Evolutionary conservation across 2,113 vertebrate species (phyloP), one percentile per base, ranked within the genome.

Genomic region (Nettapus auritus): DNA sequence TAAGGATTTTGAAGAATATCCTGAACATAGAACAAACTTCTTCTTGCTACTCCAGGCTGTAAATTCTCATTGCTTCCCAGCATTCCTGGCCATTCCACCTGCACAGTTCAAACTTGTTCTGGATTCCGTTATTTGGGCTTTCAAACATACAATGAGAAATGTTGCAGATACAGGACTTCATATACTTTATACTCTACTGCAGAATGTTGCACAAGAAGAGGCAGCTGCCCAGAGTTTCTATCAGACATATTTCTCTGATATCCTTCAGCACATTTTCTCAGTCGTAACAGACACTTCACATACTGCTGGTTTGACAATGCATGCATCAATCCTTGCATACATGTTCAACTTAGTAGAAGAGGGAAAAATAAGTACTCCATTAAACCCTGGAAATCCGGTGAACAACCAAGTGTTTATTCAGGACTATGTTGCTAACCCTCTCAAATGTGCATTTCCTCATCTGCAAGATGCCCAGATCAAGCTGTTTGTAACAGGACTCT

Each of bases 111-210:
- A 99, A 89, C 98, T 99, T 95, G 99, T 99, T 97, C 98, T 99
- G 97, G 99, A 99, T 98, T 99, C 99, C 88, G 99, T 99, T 97
- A 99, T 99, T 98, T 99, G 99, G 99, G 99, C 99, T 97, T 99
- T 99, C 97, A 99, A 99, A 90, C 99, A 99, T 97, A 99, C 99
- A 44, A 99, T 99, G 99, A 99, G 99, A 97, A 99, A 99, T 6
- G 99, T 99, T 94, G 99, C 99, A 36, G 99, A 99, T 97, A 99
- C 99, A 75, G 99, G 99, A 75, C 98, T 99, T 88, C 99, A 99
- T 97, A 99, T 99, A 74, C 99, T 99, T 69, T 99, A 99, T 97
- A 99, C 99, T 14, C 95, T 99, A 79, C 98, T 99, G 73, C 99
- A 99, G 97, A 99, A 99, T 3, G 99, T 99, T 96, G 99, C 98